Percentiles rank a stretch among this genome's conserved stretches.
phyloP scores from a whole-genome alignment of 1,140 invertebrate genomes.

The Lepidurus couesii region DNA sequence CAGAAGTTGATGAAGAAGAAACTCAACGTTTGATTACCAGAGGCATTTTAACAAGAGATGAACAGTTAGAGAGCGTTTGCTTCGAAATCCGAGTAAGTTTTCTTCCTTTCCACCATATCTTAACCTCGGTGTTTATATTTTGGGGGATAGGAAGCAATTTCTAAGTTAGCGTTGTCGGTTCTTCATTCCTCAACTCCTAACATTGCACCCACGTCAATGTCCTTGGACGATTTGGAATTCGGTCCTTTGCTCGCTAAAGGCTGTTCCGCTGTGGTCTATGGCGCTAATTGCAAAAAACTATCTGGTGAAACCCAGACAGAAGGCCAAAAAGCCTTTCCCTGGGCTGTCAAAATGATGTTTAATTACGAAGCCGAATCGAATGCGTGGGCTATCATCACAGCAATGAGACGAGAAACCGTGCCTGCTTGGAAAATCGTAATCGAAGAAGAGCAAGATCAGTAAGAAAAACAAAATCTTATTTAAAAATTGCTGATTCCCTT shows the following conservation, averaged over 20 bases:
- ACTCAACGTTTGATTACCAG: conserved; percentile 40
- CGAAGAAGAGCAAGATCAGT: conserved; percentile 51
- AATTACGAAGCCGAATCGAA: conserved; percentile 83
- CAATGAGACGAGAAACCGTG: conserved; percentile 74
- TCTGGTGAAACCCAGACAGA: neutral
- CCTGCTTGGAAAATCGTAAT: conserved; percentile 56
- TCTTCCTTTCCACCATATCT: neutral
- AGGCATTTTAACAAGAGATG: conserved; percentile 68
- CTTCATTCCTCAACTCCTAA: conserved; percentile 29
- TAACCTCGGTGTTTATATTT: neutral
- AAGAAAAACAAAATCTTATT: conserved; percentile 48
- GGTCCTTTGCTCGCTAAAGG: conserved; percentile 71
- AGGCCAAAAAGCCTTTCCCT: conserved; percentile 48
- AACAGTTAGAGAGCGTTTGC: conserved; percentile 70
- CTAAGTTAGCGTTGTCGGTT: conserved; percentile 1
- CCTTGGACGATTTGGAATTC: conserved; percentile 58
- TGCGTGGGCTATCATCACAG: conserved; percentile 63
- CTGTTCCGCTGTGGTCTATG: conserved; percentile 73
- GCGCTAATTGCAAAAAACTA: conserved; percentile 51
- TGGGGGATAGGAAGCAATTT: conserved; percentile 28
- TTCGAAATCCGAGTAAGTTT: conserved; percentile 63
- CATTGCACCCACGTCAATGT: conserved; percentile 41
- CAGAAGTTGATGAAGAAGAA: neutral
- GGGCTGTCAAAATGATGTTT: conserved; percentile 87
- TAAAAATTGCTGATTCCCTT: conserved; percentile 23